Base-by-base conservation (phyloP, 2,113 vertebrate genomes). In the Falco punctatus region DNA sequence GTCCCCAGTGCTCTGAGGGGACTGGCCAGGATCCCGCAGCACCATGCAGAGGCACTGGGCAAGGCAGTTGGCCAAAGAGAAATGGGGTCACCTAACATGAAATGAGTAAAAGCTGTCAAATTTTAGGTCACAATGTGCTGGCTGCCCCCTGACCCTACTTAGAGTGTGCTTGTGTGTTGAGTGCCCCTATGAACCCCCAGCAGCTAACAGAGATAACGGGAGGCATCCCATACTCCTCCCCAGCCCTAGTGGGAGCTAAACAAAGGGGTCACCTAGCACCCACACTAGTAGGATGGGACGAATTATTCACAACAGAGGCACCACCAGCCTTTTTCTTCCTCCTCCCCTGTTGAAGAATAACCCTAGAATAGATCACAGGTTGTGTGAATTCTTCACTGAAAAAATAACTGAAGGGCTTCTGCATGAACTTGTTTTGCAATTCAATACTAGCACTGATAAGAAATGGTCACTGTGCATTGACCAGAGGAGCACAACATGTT, bases 51-150 rank as follows among this genome's bases (percentile, higher is more conserved):
- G 73, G 65, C 61, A 89, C 9, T 0, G 0, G 46, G 54, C 64
- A 86, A 88, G 51, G 67, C 74, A 33, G 46, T n/a, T 86, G 55
- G 38, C 38, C 85, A 51, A 62, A 67, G 38, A 91, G 84, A 86
- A 94, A 69, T 12, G 16, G 82, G 55, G 70, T 95, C 91, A 80
- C 51, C 62, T 67, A 86, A 91, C 42, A 35, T 9, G 64, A 82
- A 95, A 92, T 80, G 74, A 95, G 61, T 88, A 91, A 95, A 95
- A 96, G 87, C 85, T 46, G 70, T 87, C 81, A 90, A 85, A 95
- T 95, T 94, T 91, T 74, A 97, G 91, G 91, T 96, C 89, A 46
- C 95, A 91, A 90, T 95, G 89, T 97, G 94, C 59, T 96, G 78
- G 67, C 81, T 94, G 94, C 78, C 84, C 95, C 79, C 71, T 88